Evolutionary conservation across 2,888 invertebrate species (phyloP), one percentile per base, ranked within the genome.

Genomic region (Caenorhabditis parvicauda): DNA sequence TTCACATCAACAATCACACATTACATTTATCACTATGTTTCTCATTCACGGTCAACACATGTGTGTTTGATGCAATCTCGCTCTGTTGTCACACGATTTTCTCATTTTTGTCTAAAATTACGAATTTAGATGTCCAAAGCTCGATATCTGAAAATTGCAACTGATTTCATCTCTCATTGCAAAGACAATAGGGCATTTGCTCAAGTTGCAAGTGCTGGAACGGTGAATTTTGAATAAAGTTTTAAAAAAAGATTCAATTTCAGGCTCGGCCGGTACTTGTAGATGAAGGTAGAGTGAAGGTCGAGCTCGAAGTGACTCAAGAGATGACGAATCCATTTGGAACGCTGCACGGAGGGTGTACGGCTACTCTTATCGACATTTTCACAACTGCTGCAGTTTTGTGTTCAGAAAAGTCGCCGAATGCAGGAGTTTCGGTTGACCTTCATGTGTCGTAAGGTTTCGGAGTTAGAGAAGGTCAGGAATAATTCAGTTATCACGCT

Each of bases 351-450:
- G 77, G 77, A 3, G 77, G 77, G 25, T 69, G 67, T 48, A 72
- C 78, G 2, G 77, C 77, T 6, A 72, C 76, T 1, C 51, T 77
- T 24, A 64, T 76, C 41, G 77, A 77, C 54, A 70, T 72, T 29
- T 67, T 63, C 55, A 79, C 77, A n/a, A 77, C 78, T 6, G 65
- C 61, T 9, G 77, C 77, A 1, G 56, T 77, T 38, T 21, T 72
- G n/a, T 51, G 67, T 17, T 83, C 84, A 25, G 82, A 84, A 3
- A 45, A 54, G 37, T 84, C 85, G 44, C 75, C 74, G 3, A 43
- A 62, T n/a, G 86, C 89, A 47, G 91, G 91, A 21, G 89, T 91
- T 0, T 90, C 90, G 7, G 88, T 92, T 22, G 89, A 91, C 79
- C 83, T 94, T 28, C 88, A 88, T 83, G 85, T 93, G 2, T 87